Evolutionary conservation across 1,140 invertebrate species (phyloP).

Genomic region (Hypothenemus hampei): DNA sequence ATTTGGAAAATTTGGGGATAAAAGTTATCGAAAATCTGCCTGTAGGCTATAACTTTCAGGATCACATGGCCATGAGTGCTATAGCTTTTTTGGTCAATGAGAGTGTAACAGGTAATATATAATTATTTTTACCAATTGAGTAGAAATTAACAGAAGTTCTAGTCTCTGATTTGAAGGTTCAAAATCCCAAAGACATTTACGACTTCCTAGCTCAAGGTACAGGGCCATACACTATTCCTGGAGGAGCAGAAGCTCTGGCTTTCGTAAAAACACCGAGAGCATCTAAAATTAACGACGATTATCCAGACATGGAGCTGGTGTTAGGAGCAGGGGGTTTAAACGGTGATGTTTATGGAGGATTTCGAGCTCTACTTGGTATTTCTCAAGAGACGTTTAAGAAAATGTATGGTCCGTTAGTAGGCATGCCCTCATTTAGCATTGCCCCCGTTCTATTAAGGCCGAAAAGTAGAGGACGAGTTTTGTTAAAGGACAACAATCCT

Average conservation of each 20-base stretch:
- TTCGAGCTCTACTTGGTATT: conserved; percentile 59
- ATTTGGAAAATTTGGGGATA: conserved; percentile 64
- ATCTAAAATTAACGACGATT: conserved; percentile 39
- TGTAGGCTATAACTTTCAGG: conserved; percentile 83
- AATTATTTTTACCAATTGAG: neutral
- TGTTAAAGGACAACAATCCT: conserved; percentile 63
- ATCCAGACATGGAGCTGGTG: conserved; percentile 75
- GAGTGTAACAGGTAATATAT: conserved; percentile 54
- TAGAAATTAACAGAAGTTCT: too few species aligned
- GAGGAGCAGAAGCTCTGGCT: conserved; percentile 70
- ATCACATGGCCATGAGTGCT: conserved; percentile 81
- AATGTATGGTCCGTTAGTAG: conserved; percentile 51
- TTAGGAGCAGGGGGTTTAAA: conserved; percentile 65
- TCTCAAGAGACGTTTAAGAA: conserved; percentile 56
- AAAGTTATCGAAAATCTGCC: conserved; percentile 63
- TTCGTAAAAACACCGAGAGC: conserved; percentile 57
- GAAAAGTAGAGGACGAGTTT: conserved; percentile 66
- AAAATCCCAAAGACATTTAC: conserved; percentile 67
- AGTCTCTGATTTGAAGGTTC: conserved; percentile 70
- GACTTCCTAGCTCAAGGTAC: conserved; percentile 69
- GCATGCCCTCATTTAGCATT: conserved; percentile 56
- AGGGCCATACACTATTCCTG: conserved; percentile 80
- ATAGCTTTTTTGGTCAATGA: conserved; percentile 73
- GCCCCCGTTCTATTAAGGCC: conserved; percentile 68
- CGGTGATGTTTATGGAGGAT: conserved; percentile 64